A percentile compares a stretch with the other conserved stretches of the same genome.
These are phyloP conservation scores for Allolobophora icterica DNA, from an alignment of 2,888 invertebrate genomes.

Conservation along the genomic window DNA sequence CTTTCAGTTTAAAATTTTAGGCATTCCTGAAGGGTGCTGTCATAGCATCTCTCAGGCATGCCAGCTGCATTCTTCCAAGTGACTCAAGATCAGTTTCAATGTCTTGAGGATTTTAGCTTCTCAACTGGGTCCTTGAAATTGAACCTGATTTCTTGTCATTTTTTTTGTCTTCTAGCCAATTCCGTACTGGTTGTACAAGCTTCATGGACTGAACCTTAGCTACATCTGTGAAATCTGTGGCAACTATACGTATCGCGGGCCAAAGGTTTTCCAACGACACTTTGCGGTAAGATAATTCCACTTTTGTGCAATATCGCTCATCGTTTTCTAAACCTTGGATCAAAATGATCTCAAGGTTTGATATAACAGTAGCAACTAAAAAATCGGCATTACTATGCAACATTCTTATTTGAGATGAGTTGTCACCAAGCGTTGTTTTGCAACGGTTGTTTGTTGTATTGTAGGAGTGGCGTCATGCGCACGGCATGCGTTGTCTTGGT, in stretches of 20 bases:
- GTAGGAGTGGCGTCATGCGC: conserved; percentile 76
- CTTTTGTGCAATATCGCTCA: not conserved
- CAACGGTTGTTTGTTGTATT: not conserved
- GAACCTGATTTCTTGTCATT: not conserved
- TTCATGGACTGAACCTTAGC: conserved; percentile 97
- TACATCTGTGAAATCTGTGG: conserved; percentile 99
- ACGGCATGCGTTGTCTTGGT: conserved; percentile 96
- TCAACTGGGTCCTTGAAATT: not conserved
- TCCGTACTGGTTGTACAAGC: conserved; percentile 97
- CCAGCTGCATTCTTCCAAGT: no score
- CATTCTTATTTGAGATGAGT: not conserved
- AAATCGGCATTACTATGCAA: not conserved
- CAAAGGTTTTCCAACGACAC: conserved; percentile 98
- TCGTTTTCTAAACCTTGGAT: not conserved
- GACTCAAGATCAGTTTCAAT: no score
- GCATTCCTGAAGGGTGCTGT: no score
- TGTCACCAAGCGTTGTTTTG: not conserved
- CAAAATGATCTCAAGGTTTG: not conserved
- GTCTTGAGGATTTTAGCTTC: no score
- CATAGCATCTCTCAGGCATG: no score
- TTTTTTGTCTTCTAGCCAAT: conserved; percentile 68
- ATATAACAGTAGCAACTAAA: no score
- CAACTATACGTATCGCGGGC: conserved; percentile 96
- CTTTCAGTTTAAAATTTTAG: no score
- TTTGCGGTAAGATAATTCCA: conserved; percentile 75